phyloP scores from a whole-genome alignment of 2,888 invertebrate genomes.

The Scaptomyza polygonia region DNA sequence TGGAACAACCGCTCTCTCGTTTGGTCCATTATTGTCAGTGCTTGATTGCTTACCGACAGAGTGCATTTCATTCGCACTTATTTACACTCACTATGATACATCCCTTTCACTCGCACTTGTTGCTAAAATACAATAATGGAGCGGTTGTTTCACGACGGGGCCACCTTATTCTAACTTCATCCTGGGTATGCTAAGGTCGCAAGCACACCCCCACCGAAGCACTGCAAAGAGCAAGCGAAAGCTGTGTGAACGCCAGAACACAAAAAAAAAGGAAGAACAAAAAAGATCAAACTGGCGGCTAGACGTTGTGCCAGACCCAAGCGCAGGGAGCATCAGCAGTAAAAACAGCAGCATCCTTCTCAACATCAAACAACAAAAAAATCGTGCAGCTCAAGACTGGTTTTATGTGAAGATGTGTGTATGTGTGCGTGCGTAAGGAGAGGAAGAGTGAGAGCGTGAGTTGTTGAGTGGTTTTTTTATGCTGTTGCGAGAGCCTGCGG shows the following conservation, averaged over 20 bases:
- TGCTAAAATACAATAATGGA: too few relatives aligned
- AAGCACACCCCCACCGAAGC: conserved; percentile 43
- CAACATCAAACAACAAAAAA: conserved; percentile 24
- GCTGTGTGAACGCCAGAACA: conserved; percentile 12
- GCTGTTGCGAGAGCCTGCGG: conserved; percentile 13
- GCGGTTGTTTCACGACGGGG: too few relatives aligned
- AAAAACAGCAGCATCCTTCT: conserved; percentile 46
- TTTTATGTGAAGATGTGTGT: conserved; percentile 28
- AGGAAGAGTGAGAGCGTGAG: conserved; percentile 10
- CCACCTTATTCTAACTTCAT: too few relatives aligned
- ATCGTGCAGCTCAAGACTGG: conserved; percentile 58
- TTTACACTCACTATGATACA: too few relatives aligned
- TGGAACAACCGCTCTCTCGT: too few relatives aligned
- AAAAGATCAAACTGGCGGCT: conserved; percentile 41
- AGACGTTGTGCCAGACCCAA: conserved; percentile 57
- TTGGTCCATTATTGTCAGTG: too few relatives aligned
- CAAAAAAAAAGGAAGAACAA: conserved; percentile 6
- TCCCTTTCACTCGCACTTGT: too few relatives aligned
- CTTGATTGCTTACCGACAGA: too few relatives aligned
- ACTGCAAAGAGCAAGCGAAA: conserved; percentile 43
- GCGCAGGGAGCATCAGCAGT: conserved; percentile 12
- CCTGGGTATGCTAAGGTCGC: conserved; percentile 38
- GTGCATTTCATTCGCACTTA: too few relatives aligned
- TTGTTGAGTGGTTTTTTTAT: conserved; percentile 20
- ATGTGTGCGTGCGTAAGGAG: conserved; percentile 12